phyloP scores from a whole-genome alignment of 2,797 vertebrate species.

The Saxicola maurus region DNA sequence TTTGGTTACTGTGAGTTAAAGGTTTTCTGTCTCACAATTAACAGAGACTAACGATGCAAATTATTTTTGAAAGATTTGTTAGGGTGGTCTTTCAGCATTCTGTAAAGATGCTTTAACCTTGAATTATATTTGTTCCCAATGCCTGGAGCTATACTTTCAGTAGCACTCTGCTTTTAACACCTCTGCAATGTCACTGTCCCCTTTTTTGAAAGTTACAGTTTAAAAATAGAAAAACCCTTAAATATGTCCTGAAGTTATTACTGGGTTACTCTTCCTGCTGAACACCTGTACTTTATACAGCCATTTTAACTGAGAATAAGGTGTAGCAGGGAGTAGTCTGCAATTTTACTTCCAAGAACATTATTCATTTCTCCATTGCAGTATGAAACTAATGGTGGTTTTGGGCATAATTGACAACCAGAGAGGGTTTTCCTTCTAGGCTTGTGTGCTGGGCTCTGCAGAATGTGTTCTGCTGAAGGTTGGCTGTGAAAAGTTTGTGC shows the following conservation, averaged over 20 bases:
- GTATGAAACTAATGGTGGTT: not conserved
- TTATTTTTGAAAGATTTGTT: not conserved
- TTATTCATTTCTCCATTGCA: not conserved
- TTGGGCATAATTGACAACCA: not conserved
- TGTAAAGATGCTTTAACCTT: not conserved
- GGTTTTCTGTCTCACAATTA: not conserved
- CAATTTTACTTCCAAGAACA: not conserved
- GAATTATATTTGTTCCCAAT: fast-evolving
- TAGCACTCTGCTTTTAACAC: not conserved
- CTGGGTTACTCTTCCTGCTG: not conserved
- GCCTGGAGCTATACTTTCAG: not conserved
- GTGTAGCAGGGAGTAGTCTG: not conserved
- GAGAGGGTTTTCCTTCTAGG: not conserved
- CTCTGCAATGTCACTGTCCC: not conserved
- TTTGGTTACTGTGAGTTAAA: not conserved
- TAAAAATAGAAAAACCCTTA: not conserved
- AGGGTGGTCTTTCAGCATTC: not conserved
- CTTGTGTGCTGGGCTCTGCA: not conserved
- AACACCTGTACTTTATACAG: not conserved
- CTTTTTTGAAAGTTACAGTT: not conserved
- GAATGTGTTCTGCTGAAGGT: not conserved
- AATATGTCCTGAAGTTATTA: not conserved
- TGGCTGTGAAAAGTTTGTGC: not conserved
- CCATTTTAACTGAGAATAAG: not conserved
- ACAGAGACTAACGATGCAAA: not conserved